Conservation (phyloP, 1,140 invertebrate species). For the Marisa cornuarietis region DNA sequence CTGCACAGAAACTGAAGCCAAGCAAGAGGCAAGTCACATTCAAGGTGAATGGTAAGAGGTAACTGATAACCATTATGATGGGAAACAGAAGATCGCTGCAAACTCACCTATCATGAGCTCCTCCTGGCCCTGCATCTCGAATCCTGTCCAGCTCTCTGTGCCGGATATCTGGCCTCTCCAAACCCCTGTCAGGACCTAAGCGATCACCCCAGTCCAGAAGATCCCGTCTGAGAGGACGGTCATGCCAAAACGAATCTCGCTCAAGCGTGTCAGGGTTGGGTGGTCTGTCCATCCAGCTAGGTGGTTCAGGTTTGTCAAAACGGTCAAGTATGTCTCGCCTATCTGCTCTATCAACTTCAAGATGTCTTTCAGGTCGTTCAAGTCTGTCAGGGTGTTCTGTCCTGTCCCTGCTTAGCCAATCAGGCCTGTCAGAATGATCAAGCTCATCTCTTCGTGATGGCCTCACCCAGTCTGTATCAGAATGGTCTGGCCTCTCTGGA, state of each 20-base stretch:
- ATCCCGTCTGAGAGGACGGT: background rate
- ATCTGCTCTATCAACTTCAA: background rate
- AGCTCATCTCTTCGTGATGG: background rate
- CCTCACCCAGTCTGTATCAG: background rate
- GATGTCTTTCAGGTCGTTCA: background rate
- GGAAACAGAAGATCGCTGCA: too few species aligned
- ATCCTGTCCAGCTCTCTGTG: slow-evolving; percentile 4
- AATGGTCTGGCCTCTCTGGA: slow-evolving; percentile 1
- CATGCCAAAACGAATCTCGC: too few species aligned
- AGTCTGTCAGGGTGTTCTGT: background rate
- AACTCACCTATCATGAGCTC: slow-evolving; percentile 9
- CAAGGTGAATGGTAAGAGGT: too few species aligned
- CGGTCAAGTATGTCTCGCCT: background rate
- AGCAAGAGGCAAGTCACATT: too few species aligned
- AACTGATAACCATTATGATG: too few species aligned
- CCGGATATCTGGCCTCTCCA: background rate
- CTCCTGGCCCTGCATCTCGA: background rate
- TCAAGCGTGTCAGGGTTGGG: too few species aligned
- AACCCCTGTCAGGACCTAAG: background rate
- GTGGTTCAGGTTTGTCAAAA: background rate
- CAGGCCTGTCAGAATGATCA: background rate
- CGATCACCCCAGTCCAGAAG: background rate
- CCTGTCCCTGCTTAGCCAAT: background rate
- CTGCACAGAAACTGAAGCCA: too few species aligned
- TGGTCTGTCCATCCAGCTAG: too few species aligned